phyloP scores from a whole-genome alignment of 2,797 vertebrate genomes.

The Muscicapa striata region DNA sequence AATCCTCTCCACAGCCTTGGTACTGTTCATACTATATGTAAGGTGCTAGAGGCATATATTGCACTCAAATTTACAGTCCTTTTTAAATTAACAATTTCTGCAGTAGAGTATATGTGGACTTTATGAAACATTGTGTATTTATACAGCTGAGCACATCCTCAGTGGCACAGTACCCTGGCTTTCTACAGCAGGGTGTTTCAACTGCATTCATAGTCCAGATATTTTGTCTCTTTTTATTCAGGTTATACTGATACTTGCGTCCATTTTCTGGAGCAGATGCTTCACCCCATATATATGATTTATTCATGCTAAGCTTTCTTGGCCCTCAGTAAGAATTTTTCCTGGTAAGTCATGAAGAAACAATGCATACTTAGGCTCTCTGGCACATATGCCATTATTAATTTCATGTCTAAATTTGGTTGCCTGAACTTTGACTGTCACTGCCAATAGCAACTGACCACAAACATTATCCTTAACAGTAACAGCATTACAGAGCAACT shows the following conservation, averaged over 20 bases:
- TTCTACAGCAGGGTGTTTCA: neutral
- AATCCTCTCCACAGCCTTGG: neutral
- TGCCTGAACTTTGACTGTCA: neutral
- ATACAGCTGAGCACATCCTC: neutral
- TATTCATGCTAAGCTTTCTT: slow-evolving; percentile 6
- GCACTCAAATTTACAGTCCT: neutral
- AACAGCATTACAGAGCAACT: neutral
- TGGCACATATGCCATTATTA: slow-evolving; percentile 10
- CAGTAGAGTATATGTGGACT: neutral
- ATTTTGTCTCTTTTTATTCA: neutral
- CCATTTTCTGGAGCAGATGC: neutral
- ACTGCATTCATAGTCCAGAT: neutral
- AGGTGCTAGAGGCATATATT: neutral
- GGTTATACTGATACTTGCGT: neutral
- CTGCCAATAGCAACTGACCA: slow-evolving; percentile 39
- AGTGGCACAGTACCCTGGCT: neutral
- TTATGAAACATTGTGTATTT: neutral
- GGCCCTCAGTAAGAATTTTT: slow-evolving; percentile 6
- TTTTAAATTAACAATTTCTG: neutral
- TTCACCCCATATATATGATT: neutral
- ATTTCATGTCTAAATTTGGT: slow-evolving; percentile 51
- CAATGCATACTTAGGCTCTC: neutral
- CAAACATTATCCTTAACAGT: slow-evolving; percentile 18
- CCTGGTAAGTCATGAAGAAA: slow-evolving; percentile 23
- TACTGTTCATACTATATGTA: neutral